Base-by-base conservation (phyloP, 2,113 vertebrate genomes). In the Pluvianellus socialis region DNA sequence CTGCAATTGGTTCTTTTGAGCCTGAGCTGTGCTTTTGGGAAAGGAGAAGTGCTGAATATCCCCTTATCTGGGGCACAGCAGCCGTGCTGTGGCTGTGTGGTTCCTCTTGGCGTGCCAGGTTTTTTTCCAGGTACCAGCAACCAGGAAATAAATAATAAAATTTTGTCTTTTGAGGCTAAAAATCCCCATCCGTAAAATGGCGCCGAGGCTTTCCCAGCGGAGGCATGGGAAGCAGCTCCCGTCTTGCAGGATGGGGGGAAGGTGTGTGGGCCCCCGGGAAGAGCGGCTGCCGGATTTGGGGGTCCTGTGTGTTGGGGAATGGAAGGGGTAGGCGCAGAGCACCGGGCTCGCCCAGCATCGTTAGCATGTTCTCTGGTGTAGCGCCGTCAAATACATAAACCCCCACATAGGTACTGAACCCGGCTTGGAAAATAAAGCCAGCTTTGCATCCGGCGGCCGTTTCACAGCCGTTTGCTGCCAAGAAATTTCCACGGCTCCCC, bases 331-430 rank as follows among this genome's bases (percentile, higher is more conserved):
- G 79, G 8, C 9, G 65, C 56, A 47, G 74, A 45, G 23, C 44
- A 30, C 30, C 2, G 5, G 28, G 28, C 28, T 82, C 2, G 0
- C 19, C 35, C 42, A 12, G 28, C 55, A 7, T 42, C 72, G 2
- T 58, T 27, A 35, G 3, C 0, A 0, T 21, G 12, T 59, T 59
- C 19, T 14, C 49, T n/a, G 33, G 16, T 5, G 8, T 2, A 6
- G 61, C 0, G 0, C 32, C 5, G 0, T 66, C 30, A 40, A 19
- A 52, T 30, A 42, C 1, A 0, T 28, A 45, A 86, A 81, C 62
- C n/a, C 47, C 42, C 42, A 33, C 12, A 1, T 1, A 15, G 7
- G 9, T 58, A 15, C n/a, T 3, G 2, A 75, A 27, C 62, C 14
- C 6, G 6, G 20, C 4, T 40, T 3, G 35, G 52, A 38, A 67